These are phyloP conservation scores for Crenichthys baileyi DNA, from an alignment of 2,797 vertebrate genomes.

Conservation along the genomic window DNA sequence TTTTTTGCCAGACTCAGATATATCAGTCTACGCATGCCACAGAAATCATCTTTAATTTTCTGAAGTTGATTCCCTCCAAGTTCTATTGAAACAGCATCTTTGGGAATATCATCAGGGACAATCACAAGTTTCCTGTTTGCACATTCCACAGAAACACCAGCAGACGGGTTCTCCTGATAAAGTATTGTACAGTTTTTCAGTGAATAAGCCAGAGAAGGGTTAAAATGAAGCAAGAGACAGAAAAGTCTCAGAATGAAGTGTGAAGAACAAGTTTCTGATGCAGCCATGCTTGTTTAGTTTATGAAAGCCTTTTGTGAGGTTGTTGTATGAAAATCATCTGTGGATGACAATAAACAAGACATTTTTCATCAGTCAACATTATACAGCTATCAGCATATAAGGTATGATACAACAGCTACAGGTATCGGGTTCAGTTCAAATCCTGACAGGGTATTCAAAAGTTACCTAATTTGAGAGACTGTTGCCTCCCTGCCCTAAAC, in stretches of 20 bases:
- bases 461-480: not conserved
- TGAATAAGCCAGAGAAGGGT: conserved; percentile 19
- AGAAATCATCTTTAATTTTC: not conserved
- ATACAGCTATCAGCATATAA: not conserved
- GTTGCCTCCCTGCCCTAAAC: not conserved
- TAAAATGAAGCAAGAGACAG: not conserved
- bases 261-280: not conserved
- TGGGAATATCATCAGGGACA: conserved; percentile 42
- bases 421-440: not conserved
- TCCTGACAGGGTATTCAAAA: not conserved
- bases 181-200: conserved; percentile 24
- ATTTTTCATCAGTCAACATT: not conserved
- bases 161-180: not conserved
- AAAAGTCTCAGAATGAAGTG: not conserved
- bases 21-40: conserved; percentile 11
- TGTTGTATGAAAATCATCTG: not conserved
- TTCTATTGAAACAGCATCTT: not conserved
- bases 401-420: not conserved
- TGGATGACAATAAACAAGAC: not conserved
- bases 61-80: not conserved
- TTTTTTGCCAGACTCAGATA: fast-evolving
- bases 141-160: conserved; percentile 1
- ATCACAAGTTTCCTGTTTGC: not conserved
- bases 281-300: not conserved
- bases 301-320: not conserved